Evolutionary conservation across 1,140 invertebrate genomes (phyloP).

Genomic region (Diabrotica undecimpunctata): DNA sequence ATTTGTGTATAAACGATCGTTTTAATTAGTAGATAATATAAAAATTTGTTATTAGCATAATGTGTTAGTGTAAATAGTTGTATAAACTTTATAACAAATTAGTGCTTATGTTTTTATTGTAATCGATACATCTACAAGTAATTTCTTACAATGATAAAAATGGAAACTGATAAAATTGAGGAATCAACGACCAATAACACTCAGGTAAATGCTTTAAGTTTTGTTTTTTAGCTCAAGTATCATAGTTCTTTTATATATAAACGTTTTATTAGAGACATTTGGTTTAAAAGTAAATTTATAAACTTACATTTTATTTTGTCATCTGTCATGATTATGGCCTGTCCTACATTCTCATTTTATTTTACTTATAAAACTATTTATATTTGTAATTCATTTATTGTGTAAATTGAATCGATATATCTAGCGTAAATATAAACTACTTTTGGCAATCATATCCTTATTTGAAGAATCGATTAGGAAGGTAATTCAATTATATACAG

Average conservation of each 20-base stretch:
- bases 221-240: neutral
- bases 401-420: too few relatives aligned
- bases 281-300: too few relatives aligned
- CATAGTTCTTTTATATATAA: too few relatives aligned
- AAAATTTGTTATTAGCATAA: slow-evolving; percentile 24
- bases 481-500: too few relatives aligned
- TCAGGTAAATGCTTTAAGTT: slow-evolving; percentile 49
- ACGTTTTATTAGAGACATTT: too few relatives aligned
- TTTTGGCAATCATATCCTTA: too few relatives aligned
- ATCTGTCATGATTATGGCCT: slow-evolving; percentile 14
- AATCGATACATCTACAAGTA: slow-evolving; percentile 14
- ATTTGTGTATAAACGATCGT: slow-evolving; percentile 7
- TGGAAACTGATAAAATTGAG: slow-evolving; percentile 65
- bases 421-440: too few relatives aligned
- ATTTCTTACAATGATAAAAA: slow-evolving; percentile 51
- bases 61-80: slow-evolving; percentile 29
- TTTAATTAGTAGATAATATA: slow-evolving; percentile 8
- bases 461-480: too few relatives aligned
- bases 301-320: slow-evolving; percentile 9
- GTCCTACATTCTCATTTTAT: neutral
- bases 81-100: slow-evolving; percentile 17
- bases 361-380: too few relatives aligned
- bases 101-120: slow-evolving; percentile 17
- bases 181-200: slow-evolving; percentile 54
- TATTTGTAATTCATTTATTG: too few relatives aligned